These are phyloP conservation scores for Salminus brasiliensis DNA, from an alignment of 2,113 vertebrate species.

Conservation along the genomic window DNA sequence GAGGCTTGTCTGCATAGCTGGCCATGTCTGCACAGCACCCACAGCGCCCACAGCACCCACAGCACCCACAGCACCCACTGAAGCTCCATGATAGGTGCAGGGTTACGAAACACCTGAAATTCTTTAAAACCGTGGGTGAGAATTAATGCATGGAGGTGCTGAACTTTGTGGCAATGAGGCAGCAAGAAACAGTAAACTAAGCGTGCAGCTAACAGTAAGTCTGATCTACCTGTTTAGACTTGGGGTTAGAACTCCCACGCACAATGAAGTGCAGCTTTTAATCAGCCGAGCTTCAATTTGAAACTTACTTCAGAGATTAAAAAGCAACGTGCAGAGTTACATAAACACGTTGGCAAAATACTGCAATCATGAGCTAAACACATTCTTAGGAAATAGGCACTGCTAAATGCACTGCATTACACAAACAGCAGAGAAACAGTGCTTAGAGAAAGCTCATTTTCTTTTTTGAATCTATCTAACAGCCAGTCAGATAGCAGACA, in stretches of 20 bases:
- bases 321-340: background rate
- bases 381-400: background rate
- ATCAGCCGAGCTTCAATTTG: background rate
- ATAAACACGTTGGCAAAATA: background rate
- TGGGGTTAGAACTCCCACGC: background rate
- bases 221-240: background rate
- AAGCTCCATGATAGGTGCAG: no score
- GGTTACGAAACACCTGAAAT: no score
- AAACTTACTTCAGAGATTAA: slow-evolving; percentile 2
- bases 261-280: slow-evolving; percentile 6
- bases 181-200: background rate
- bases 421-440: background rate
- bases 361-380: background rate
- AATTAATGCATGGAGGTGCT: no score
- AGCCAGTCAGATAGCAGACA: no score
- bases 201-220: background rate
- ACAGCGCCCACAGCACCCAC: no score
- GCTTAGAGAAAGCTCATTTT: no score
- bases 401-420: no score
- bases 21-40: no score
- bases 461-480: no score
- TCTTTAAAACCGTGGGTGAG: no score
- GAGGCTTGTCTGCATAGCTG: no score
- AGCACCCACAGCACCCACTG: no score
- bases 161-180: background rate